Conservation (phyloP, 2,797 vertebrate genomes). For the Lemur catta region DNA sequence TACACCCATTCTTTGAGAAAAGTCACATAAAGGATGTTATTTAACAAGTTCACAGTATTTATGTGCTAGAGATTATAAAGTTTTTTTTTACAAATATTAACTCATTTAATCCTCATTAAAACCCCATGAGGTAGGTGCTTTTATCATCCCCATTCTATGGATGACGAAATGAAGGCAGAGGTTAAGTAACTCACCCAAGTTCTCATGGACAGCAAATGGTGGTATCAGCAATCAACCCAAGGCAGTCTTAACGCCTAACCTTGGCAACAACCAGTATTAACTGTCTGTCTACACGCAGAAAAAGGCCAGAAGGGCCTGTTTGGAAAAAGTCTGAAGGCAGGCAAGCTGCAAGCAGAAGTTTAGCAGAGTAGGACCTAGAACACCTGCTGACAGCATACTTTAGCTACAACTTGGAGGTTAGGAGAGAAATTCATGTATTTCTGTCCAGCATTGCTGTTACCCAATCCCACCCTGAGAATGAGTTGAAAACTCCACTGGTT, state of each 20-base stretch:
- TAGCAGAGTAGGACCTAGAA: background rate
- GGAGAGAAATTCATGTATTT: background rate
- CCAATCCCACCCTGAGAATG: background rate
- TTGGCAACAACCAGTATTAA: background rate
- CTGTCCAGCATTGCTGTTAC: background rate
- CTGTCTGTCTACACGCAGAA: background rate
- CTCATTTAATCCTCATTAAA: background rate
- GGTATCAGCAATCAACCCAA: background rate
- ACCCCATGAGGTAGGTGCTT: background rate
- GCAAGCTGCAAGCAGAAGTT: background rate
- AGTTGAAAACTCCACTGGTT: background rate
- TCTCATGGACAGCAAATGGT: background rate
- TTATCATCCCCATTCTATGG: background rate
- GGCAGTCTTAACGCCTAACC: background rate
- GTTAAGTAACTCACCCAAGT: background rate
- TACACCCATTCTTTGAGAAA: background rate
- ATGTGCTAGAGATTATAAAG: background rate
- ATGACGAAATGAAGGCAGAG: background rate
- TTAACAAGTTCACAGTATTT: background rate
- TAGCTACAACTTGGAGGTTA: background rate
- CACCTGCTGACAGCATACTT: background rate
- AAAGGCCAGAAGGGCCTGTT: background rate
- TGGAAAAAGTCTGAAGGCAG: background rate
- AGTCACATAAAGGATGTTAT: background rate
- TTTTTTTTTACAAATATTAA: background rate